phyloP scores from a whole-genome alignment of 2,888 invertebrate genomes.

The Nomada fabriciana region DNA sequence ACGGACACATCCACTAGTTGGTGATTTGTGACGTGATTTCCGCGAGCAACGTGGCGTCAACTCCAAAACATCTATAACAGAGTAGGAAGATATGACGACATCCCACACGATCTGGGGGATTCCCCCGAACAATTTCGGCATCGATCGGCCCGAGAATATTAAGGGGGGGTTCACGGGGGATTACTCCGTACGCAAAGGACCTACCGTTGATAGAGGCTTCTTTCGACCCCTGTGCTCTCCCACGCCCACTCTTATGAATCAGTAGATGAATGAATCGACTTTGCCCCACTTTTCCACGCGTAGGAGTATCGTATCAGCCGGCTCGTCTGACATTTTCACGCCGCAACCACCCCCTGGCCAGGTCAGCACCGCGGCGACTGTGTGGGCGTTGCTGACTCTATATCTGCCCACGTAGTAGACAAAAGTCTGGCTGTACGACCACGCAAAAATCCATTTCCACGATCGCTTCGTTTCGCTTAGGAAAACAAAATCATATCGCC shows the following conservation, averaged over 20 bases:
- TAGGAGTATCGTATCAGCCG: conserved; percentile 76
- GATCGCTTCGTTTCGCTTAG: conserved; percentile 62
- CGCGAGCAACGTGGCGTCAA: conserved; percentile 35
- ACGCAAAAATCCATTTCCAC: conserved; percentile 78
- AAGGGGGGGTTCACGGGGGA: neutral
- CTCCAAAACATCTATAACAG: conserved; percentile 1
- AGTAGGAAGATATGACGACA: neutral
- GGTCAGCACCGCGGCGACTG: conserved; percentile 74
- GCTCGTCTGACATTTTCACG: conserved; percentile 77
- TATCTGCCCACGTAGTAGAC: conserved; percentile 71
- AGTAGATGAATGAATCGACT: conserved; percentile 80
- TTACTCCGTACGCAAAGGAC: conserved; percentile 15
- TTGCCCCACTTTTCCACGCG: conserved; percentile 79
- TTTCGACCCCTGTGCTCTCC: conserved; percentile 29
- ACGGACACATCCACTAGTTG: neutral
- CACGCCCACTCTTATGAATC: conserved; percentile 74
- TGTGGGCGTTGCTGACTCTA: conserved; percentile 79
- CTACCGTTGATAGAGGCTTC: conserved; percentile 12
- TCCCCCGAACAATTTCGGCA: conserved; percentile 30
- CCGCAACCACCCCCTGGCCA: conserved; percentile 63
- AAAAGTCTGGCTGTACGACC: conserved; percentile 72
- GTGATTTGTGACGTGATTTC: conserved; percentile 39
- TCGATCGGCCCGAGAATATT: conserved; percentile 20
- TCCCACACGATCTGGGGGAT: conserved; percentile 25
- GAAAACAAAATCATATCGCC: conserved; percentile 72